These are phyloP conservation scores for Orthosia cruda DNA, from an alignment of 2,888 invertebrate species.

Conservation along the genomic window DNA sequence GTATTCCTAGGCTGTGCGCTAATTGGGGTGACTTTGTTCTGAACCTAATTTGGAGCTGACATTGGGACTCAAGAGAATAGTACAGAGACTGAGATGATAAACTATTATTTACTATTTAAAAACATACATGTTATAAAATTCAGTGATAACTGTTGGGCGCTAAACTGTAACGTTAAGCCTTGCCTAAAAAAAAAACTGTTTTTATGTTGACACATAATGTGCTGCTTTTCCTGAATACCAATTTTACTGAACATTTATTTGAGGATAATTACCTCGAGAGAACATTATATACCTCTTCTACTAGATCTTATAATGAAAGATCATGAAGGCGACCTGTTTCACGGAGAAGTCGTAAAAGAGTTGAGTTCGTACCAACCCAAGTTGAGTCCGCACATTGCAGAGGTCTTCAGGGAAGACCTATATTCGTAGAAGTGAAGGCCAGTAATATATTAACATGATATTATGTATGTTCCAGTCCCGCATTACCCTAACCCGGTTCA, in stretches of 20 bases:
- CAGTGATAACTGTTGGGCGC: no score
- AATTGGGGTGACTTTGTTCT: neutral
- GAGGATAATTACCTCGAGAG: neutral
- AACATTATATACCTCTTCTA: neutral
- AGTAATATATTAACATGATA: constrained; percentile 15
- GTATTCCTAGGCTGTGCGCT: neutral
- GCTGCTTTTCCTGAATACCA: neutral
- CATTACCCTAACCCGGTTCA: constrained; percentile 42
- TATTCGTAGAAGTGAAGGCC: neutral
- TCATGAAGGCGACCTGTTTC: constrained; percentile 2
- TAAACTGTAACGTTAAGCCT: no score
- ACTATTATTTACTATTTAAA: no score
- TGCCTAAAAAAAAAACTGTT: no score
- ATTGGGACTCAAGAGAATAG: neutral
- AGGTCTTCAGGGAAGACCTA: constrained; percentile 24
- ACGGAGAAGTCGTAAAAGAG: neutral
- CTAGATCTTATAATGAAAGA: neutral
- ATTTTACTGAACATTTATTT: neutral
- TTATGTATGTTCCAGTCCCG: constrained; percentile 3
- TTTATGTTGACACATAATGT: no score
- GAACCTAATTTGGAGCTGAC: neutral
- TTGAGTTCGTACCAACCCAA: constrained; percentile 1
- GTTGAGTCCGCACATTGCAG: constrained; percentile 4
- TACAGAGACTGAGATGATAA: no score
- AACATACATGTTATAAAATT: no score